Conservation (phyloP, 2,888 invertebrate genomes). For the Trisateles emortualis region DNA sequence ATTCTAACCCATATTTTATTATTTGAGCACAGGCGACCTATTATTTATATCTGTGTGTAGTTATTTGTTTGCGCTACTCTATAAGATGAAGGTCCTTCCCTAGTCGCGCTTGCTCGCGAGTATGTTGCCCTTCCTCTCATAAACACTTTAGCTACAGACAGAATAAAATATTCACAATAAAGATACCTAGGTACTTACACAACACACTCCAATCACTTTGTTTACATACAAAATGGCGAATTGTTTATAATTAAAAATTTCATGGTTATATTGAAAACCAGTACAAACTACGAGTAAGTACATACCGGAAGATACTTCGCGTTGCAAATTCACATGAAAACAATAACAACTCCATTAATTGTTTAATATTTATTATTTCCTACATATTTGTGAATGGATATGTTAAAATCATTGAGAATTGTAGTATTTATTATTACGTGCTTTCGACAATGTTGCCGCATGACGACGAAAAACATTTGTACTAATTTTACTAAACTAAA, state of each 20-base stretch:
- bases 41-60: no score
- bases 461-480: no score
- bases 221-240: not conserved
- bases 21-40: no score
- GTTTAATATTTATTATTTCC: not conserved
- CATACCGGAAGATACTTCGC: not conserved
- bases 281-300: no score
- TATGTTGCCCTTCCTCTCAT: no score
- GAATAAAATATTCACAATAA: not conserved
- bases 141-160: no score
- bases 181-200: not conserved
- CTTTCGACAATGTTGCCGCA: no score
- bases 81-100: no score
- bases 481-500: no score
- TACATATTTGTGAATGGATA: not conserved
- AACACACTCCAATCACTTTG: not conserved
- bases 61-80: no score
- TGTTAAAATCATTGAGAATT: not conserved
- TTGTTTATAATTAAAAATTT: not conserved
- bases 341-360: conserved; percentile 8
- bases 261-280: not conserved
- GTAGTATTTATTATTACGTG: not conserved
- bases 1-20: no score
- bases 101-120: no score
- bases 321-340: conserved; percentile 10